phyloP scores from a whole-genome alignment of 1,140 invertebrate species.

The Drosophila ficusphila region DNA sequence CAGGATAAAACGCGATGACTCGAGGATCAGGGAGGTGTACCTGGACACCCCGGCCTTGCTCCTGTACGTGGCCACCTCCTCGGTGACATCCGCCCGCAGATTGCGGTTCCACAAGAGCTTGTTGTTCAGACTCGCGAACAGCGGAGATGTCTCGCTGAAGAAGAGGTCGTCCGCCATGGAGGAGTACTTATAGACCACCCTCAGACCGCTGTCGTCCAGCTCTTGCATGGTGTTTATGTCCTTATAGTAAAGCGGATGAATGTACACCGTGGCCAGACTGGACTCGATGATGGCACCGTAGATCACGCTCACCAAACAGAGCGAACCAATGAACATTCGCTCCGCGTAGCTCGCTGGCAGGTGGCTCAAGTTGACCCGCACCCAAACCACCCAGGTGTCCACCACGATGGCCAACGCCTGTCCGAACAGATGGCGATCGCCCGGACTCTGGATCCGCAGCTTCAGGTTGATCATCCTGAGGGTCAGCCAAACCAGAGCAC shows the following conservation, averaged over 20 bases:
- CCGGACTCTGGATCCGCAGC: constrained; percentile 33
- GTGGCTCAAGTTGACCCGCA: constrained; percentile 60
- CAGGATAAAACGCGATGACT: constrained; percentile 56
- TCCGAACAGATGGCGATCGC: constrained; percentile 2
- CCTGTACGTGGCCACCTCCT: constrained; percentile 60
- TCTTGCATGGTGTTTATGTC: constrained; percentile 84
- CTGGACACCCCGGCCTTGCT: constrained; percentile 71
- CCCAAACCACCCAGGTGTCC: constrained; percentile 79
- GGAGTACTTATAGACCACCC: constrained; percentile 78
- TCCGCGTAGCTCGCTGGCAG: constrained; percentile 69
- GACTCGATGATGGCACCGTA: constrained; percentile 83
- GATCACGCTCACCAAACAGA: constrained; percentile 81
- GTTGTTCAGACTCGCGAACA: constrained; percentile 71
- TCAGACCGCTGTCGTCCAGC: constrained; percentile 79
- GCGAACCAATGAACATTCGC: constrained; percentile 72
- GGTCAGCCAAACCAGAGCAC: constrained; percentile 62
- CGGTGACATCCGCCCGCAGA: constrained; percentile 60
- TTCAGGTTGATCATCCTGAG: constrained; percentile 54
- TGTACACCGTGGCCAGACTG: constrained; percentile 82
- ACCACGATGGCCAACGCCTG: constrained; percentile 67
- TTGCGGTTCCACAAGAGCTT: constrained; percentile 66
- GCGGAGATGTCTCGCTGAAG: constrained; percentile 74
- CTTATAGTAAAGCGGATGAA: constrained; percentile 81
- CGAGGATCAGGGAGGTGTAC: constrained; percentile 58
- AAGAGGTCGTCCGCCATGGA: constrained; percentile 82